A percentile compares a stretch with the other conserved stretches of the same genome.
phyloP scores from a whole-genome alignment of 1,140 invertebrate genomes.

The Linepithema humile region DNA sequence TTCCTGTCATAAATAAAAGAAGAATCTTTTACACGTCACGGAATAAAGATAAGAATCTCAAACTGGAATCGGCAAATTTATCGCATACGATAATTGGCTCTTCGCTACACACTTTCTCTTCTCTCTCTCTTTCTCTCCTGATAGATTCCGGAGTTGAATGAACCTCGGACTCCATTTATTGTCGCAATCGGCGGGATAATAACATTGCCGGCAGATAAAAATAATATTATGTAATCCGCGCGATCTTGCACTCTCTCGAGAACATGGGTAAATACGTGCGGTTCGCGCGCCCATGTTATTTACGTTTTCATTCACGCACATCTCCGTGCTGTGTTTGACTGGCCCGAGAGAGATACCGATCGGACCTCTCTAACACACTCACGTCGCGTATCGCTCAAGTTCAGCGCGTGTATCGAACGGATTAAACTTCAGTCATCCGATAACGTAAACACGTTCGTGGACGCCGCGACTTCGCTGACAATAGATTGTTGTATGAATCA shows the following conservation, averaged over 20 bases:
- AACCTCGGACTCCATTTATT: slow-evolving; percentile 32
- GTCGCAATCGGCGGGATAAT: slow-evolving; percentile 19
- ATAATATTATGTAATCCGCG: slow-evolving; percentile 52
- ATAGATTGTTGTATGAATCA: slow-evolving; percentile 14
- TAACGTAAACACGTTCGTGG: slow-evolving; percentile 4
- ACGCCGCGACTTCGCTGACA: not conserved
- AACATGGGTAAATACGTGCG: slow-evolving; percentile 14
- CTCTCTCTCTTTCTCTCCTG: not conserved
- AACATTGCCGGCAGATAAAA: slow-evolving; percentile 60
- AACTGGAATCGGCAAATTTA: not conserved
- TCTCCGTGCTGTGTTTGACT: not conserved
- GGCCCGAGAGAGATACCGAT: not conserved
- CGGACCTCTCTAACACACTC: not conserved
- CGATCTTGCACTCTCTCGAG: not conserved
- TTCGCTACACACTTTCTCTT: not conserved
- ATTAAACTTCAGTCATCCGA: slow-evolving; percentile 35
- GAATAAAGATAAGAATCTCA: not conserved
- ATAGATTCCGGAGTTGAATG: slow-evolving; percentile 26
- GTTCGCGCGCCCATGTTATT: slow-evolving; percentile 2
- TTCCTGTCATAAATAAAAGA: not conserved
- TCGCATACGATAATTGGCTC: not conserved
- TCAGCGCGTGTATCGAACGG: slow-evolving; percentile 31
- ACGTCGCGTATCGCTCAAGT: slow-evolving; percentile 1
- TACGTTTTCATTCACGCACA: slow-evolving; percentile 53
- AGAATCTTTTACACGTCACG: not conserved